Evolutionary conservation across 2,797 vertebrate genomes (phyloP).

Genomic region (Propithecus deckenii): DNA sequence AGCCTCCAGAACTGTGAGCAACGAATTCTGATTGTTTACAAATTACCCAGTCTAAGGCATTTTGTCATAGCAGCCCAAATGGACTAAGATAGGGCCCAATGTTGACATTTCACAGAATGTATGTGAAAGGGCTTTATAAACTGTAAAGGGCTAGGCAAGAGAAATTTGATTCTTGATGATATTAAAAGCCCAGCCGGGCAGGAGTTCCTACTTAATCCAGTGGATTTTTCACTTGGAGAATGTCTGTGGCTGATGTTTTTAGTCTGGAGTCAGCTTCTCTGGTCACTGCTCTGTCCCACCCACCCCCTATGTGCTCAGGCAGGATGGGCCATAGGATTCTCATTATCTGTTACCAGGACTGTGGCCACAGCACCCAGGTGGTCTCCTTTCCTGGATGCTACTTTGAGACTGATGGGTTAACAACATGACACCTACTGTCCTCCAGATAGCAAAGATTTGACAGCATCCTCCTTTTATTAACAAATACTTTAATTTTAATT

Average conservation of each 20-base stretch:
- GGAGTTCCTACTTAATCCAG: not conserved
- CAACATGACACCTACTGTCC: not conserved
- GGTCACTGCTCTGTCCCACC: accelerated
- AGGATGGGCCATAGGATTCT: accelerated
- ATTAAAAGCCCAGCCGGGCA: not conserved
- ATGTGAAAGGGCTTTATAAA: not conserved
- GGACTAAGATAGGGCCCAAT: not conserved
- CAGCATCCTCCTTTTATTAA: not conserved
- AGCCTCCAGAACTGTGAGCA: not conserved
- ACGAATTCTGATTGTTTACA: not conserved
- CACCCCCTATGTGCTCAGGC: accelerated
- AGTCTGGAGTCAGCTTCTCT: too few relatives aligned
- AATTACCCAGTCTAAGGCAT: not conserved
- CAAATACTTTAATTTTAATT: not conserved
- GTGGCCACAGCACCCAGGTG: accelerated
- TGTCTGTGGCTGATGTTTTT: not conserved
- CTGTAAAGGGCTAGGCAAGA: not conserved
- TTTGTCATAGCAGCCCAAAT: not conserved
- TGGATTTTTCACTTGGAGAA: not conserved
- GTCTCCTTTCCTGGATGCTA: not conserved
- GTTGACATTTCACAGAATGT: not conserved
- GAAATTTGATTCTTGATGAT: not conserved
- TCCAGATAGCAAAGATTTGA: not conserved
- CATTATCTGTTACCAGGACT: not conserved
- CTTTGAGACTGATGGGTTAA: not conserved